Conservation (phyloP, 2,797 vertebrate genomes). For the Siniperca undulata region DNA sequence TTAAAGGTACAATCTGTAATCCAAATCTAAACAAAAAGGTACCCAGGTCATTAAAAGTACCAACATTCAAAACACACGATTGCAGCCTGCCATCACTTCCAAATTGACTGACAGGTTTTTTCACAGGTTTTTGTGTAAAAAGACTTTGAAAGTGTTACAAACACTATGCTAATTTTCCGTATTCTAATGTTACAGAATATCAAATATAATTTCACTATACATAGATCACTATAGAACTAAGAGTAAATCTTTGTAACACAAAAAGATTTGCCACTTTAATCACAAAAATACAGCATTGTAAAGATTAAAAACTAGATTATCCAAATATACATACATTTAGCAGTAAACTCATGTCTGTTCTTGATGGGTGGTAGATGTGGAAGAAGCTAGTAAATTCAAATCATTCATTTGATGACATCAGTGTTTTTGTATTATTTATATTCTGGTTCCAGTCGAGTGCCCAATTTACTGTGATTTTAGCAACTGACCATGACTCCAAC, state of each 20-base stretch:
- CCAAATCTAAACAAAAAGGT: background rate
- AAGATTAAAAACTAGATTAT: no score
- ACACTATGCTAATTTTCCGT: background rate
- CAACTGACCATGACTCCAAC: background rate
- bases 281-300: background rate
- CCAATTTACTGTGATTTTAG: background rate
- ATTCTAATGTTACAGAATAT: background rate
- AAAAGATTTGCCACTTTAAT: background rate
- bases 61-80: background rate
- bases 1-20: slow-evolving; percentile 2
- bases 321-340: no score
- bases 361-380: no score
- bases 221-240: background rate
- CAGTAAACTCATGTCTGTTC: no score
- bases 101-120: background rate
- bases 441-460: background rate
- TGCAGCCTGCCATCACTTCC: background rate
- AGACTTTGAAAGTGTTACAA: background rate
- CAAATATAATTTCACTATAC: background rate
- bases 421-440: background rate
- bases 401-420: no score
- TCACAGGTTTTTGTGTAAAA: background rate
- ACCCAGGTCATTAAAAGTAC: background rate
- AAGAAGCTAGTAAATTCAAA: no score
- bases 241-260: background rate